phyloP scores from a whole-genome alignment of 2,888 invertebrate genomes.

The Gerris lacustris region DNA sequence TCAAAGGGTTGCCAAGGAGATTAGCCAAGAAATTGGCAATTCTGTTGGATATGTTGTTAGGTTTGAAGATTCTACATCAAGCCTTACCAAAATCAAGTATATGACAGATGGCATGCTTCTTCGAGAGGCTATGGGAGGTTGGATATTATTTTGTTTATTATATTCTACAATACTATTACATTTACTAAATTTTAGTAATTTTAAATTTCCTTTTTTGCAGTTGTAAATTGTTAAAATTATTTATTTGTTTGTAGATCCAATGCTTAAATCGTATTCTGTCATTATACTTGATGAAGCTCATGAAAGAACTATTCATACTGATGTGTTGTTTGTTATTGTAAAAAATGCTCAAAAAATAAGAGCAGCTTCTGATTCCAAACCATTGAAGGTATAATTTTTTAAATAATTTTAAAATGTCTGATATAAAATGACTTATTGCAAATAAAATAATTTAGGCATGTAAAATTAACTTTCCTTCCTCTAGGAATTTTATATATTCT shows the following conservation, averaged over 20 bases:
- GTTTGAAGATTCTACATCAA: constrained; percentile 77
- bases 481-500: no score
- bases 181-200: no score
- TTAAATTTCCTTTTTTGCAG: no score
- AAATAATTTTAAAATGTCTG: not conserved
- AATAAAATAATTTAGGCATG: not conserved
- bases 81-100: constrained; percentile 73
- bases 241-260: constrained; percentile 43
- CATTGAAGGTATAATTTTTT: constrained; percentile 48
- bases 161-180: not conserved
- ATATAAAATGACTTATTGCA: not conserved
- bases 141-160: constrained; percentile 6
- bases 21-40: constrained; percentile 39
- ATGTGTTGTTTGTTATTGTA: constrained; percentile 84
- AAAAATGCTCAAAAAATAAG: constrained; percentile 72
- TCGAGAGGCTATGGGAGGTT: constrained; percentile 65
- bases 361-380: constrained; percentile 41
- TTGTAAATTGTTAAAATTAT: not conserved
- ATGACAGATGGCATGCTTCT: constrained; percentile 90
- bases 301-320: constrained; percentile 86
- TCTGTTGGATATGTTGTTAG: constrained; percentile 61
- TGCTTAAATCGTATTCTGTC: constrained; percentile 62
- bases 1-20: constrained; percentile 44
- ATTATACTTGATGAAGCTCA: constrained; percentile 91
- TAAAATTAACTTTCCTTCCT: no score